Evolutionary conservation across 2,797 vertebrate genomes (phyloP).

Genomic region (Saxicola maurus): DNA sequence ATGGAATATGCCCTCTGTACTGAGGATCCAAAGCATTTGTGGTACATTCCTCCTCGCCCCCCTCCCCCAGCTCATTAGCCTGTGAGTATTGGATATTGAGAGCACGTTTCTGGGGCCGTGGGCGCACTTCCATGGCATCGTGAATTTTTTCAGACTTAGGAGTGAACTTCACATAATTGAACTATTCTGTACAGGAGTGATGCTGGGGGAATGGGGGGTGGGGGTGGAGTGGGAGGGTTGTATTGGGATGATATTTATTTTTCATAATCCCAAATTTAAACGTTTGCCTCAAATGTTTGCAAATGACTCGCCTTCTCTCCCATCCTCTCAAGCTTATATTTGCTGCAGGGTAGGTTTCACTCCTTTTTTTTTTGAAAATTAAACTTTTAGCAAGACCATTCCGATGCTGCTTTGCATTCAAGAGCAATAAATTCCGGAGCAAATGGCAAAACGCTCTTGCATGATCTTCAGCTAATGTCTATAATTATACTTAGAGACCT

Average conservation of each 20-base stretch:
- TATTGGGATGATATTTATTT: neutral
- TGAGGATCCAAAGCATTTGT: slow-evolving; percentile 49
- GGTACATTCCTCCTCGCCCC: slow-evolving; percentile 41
- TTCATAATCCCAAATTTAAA: neutral
- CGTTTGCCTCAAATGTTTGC: neutral
- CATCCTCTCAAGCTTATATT: neutral
- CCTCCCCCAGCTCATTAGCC: slow-evolving; percentile 59
- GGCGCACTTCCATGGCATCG: slow-evolving; percentile 23
- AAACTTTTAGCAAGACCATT: neutral
- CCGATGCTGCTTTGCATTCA: neutral
- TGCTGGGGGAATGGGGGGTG: neutral
- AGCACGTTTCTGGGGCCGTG: slow-evolving; percentile 55
- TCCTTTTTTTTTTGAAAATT: neutral
- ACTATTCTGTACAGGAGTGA: neutral
- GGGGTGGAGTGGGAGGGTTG: neutral
- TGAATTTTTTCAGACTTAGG: slow-evolving; percentile 18
- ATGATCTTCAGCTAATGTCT: slow-evolving; percentile 23
- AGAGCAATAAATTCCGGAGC: slow-evolving; percentile 33
- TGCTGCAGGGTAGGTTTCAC: neutral
- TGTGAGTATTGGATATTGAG: slow-evolving; percentile 40
- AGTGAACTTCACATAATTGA: slow-evolving; percentile 14
- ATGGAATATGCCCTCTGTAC: slow-evolving; percentile 27
- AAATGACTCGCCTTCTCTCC: neutral
- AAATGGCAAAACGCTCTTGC: slow-evolving; percentile 19
- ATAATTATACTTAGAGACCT: neutral